These are phyloP conservation scores for Aphis gossypii DNA, from an alignment of 1,140 invertebrate species.

Conservation along the genomic window DNA sequence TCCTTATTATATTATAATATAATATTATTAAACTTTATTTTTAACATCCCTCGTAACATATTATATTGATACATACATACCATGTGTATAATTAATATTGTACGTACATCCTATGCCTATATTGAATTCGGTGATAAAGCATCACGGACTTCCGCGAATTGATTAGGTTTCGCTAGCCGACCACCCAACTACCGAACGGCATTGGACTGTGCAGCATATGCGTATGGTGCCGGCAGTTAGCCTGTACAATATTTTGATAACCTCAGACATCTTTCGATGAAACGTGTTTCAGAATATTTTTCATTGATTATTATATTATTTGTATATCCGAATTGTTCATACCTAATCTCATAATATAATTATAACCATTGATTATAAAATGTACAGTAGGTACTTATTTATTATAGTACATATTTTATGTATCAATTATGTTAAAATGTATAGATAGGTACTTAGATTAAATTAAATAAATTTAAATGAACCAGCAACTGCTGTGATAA, in stretches of 20 bases:
- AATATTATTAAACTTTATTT: not conserved
- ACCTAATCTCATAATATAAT: not conserved
- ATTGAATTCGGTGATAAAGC: not conserved
- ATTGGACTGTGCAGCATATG: slow-evolving; percentile 20
- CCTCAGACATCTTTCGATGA: slow-evolving; percentile 12
- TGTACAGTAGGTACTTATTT: not conserved
- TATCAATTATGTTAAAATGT: not conserved
- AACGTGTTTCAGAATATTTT: not conserved
- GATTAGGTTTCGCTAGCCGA: not conserved
- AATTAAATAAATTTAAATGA: not conserved
- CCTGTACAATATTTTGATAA: slow-evolving; percentile 23
- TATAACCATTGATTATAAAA: not conserved
- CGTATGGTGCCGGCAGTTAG: not conserved
- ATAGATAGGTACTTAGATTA: not conserved
- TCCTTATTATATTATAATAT: not conserved
- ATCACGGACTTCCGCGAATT: slow-evolving; percentile 16
- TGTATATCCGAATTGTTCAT: not conserved
- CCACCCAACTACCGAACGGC: not conserved
- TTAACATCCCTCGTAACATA: not conserved
- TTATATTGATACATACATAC: not conserved
- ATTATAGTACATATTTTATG: not conserved
- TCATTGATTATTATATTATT: not conserved
- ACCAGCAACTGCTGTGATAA: not conserved
- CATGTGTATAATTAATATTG: not conserved
- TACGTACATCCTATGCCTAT: not conserved